These are phyloP conservation scores for Thymelicus acteon DNA, from an alignment of 2,888 invertebrate genomes.

Conservation along the genomic window DNA sequence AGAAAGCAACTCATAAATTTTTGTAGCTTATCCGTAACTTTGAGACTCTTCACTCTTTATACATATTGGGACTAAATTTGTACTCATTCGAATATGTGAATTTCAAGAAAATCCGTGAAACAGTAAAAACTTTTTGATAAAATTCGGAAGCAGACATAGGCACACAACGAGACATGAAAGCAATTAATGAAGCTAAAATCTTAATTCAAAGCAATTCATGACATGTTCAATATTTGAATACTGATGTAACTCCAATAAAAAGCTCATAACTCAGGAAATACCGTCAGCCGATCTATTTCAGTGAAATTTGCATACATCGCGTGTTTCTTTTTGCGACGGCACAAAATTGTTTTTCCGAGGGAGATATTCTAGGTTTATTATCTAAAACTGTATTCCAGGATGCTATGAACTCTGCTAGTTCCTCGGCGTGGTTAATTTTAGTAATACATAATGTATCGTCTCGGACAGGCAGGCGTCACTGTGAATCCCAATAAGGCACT, in stretches of 20 bases:
- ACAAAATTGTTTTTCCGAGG: constrained; percentile 1
- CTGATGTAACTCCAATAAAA: neutral
- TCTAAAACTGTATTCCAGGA: constrained; percentile 11
- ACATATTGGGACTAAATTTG: too few species aligned
- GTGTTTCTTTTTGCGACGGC: constrained; percentile 20
- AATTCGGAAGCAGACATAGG: too few species aligned
- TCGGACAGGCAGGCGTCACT: constrained; percentile 46
- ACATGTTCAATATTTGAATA: too few species aligned
- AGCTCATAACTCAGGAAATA: constrained; percentile 8
- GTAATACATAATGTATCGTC: constrained; percentile 5
- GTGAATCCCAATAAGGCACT: constrained; percentile 72
- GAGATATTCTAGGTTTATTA: constrained; percentile 27
- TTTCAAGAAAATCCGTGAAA: too few species aligned
- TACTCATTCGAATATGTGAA: too few species aligned
- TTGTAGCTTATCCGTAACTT: too few species aligned
- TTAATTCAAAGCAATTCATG: too few species aligned
- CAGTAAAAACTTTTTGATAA: too few species aligned
- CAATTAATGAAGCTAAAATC: too few species aligned
- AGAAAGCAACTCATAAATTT: too few species aligned
- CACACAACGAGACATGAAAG: too few species aligned
- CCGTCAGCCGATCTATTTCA: constrained; percentile 16
- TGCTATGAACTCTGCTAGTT: constrained; percentile 6
- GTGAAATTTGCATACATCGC: constrained; percentile 8
- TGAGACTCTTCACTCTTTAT: too few species aligned
- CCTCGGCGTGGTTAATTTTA: constrained; percentile 4